phyloP scores from a whole-genome alignment of 2,888 invertebrate genomes.

The Notodromas monacha region DNA sequence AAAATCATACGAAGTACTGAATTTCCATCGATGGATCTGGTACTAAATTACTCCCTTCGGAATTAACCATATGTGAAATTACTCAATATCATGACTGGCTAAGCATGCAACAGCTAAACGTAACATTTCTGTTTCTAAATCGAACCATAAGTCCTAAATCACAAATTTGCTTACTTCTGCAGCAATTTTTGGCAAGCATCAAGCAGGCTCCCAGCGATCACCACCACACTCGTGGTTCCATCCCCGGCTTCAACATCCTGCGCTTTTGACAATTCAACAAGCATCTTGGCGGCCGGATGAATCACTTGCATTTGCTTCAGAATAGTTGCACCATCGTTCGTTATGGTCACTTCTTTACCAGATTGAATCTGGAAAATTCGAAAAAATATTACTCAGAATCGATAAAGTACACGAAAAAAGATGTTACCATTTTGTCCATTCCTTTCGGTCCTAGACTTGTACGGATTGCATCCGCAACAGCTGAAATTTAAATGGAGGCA shows the following conservation, averaged over 20 bases:
- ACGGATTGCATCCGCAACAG: constrained; percentile 90
- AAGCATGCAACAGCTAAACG: too few relatives aligned
- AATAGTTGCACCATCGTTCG: constrained; percentile 98
- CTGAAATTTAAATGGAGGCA: too few relatives aligned
- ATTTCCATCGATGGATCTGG: too few relatives aligned
- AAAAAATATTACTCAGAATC: constrained; percentile 23
- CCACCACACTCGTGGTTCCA: constrained; percentile 92
- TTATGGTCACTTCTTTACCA: constrained; percentile 92
- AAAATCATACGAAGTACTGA: too few relatives aligned
- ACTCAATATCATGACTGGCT: too few relatives aligned
- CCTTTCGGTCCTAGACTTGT: constrained; percentile 93
- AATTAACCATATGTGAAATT: too few relatives aligned
- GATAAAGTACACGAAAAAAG: constrained; percentile 10
- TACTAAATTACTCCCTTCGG: too few relatives aligned
- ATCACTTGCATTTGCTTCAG: constrained; percentile 92
- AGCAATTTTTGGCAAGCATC: constrained; percentile 76
- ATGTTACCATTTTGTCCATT: constrained; percentile 91
- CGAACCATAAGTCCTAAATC: constrained; percentile 15
- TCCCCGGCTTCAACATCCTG: constrained; percentile 98
- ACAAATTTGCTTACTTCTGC: too few relatives aligned
- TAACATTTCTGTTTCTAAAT: too few relatives aligned
- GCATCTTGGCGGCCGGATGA: constrained; percentile 98
- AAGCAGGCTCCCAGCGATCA: constrained; percentile 75
- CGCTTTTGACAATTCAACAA: constrained; percentile 88
- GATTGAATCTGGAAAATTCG: constrained; percentile 82